Evolutionary conservation across 2,888 invertebrate species (phyloP).

Genomic region (Limnephilus auricula): DNA sequence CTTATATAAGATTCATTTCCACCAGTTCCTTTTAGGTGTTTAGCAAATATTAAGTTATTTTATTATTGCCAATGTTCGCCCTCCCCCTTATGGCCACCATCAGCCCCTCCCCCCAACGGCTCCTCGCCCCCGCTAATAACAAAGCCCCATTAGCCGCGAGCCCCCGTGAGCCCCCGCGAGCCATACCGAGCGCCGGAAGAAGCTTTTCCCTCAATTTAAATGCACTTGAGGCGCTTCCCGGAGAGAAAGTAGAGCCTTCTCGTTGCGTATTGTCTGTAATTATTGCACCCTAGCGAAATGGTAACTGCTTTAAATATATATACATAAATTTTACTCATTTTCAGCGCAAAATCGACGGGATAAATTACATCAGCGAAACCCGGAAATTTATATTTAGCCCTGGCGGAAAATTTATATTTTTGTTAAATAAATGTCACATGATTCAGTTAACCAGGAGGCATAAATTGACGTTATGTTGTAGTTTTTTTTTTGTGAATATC

Average conservation of each 20-base stretch:
- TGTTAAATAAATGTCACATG: neutral
- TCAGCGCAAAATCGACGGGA: neutral
- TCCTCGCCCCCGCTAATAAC: neutral
- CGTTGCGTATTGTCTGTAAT: neutral
- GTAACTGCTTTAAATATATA: neutral
- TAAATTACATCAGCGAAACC: neutral
- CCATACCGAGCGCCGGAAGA: neutral
- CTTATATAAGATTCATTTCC: neutral
- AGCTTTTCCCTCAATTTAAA: neutral
- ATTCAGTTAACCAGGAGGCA: too few relatives aligned
- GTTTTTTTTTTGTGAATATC: too few relatives aligned
- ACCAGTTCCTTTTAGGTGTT: neutral
- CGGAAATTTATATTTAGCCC: neutral
- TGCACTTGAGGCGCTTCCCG: neutral
- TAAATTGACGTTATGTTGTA: neutral
- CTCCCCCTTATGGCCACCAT: neutral
- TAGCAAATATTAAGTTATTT: neutral
- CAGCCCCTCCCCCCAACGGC: neutral
- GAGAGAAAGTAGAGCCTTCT: neutral
- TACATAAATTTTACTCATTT: neutral
- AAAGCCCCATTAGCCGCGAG: neutral
- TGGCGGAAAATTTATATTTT: neutral
- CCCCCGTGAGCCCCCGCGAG: neutral
- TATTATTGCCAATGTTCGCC: neutral
- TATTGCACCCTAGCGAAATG: neutral